Base-by-base conservation (phyloP, 2,113 vertebrate genomes). In the Zosterops japonicus region DNA sequence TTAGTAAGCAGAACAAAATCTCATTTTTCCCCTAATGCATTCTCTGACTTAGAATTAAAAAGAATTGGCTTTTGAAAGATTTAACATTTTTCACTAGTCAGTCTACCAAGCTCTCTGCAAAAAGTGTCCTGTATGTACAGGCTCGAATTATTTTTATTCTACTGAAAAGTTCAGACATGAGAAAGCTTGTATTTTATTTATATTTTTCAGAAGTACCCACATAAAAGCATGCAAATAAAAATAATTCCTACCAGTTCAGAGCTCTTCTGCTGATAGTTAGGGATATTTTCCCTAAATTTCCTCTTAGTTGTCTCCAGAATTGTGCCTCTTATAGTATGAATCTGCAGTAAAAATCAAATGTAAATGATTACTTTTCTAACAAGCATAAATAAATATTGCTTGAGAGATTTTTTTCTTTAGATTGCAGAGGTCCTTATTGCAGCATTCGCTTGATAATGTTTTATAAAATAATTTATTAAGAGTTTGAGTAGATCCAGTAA, bases 201-300 rank as follows among this genome's bases (percentile, higher is more conserved):
- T 65, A 9, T 53, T 75, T 92, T 60, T 70, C 25, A 69, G 46
- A 55, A 69, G 6, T 22, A 72, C 3, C 11, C 21, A 81, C 2
- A 3, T 86, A 52, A 90, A 90, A 90, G 10, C 36, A 57, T 56
- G 44, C 28, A 83, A 74, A 74, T 55, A 42, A 57, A 85, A 83
- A 47, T 12, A 55, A 70, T 65, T 86, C 94, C 46, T 96, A 96
- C 94, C 94, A 33, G 93, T 75, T 93, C 83, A 87, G 83, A 87
- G 60, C 29, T 91, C 24, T 81, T 93, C 49, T 0, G 0, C 21
- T 87, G 65, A 46, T 50, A 76, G 17, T 67, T 71, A 78, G 76
- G 65, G 75, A 67, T 79, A 44, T 94, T 94, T 65, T 61, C 74
- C 76, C 49, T 80, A 65, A 70, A 53, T 47, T 80, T 90, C 44